Evolutionary conservation across 2,797 vertebrate genomes (phyloP).

Genomic region (Onychomys leucogaster): DNA sequence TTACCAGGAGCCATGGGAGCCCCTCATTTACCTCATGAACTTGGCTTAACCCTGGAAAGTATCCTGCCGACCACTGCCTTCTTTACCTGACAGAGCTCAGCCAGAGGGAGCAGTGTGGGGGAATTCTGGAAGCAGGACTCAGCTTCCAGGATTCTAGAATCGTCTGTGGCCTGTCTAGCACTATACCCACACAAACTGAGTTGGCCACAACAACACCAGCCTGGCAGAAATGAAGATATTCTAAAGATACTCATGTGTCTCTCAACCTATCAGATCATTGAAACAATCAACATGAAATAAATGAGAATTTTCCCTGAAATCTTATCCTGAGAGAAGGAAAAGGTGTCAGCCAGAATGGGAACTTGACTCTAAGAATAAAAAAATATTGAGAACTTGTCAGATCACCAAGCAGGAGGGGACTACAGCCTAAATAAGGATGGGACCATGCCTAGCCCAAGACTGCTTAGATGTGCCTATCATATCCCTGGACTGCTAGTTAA

Average conservation of each 20-base stretch:
- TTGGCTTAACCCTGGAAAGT: neutral
- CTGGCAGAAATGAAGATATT: neutral
- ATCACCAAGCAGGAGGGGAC: neutral
- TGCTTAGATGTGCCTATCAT: neutral
- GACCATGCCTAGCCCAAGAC: neutral
- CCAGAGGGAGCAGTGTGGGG: rapidly evolving
- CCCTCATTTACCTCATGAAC: neutral
- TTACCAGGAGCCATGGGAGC: rapidly evolving
- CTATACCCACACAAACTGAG: rapidly evolving
- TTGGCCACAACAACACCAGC: neutral
- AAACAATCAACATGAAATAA: neutral
- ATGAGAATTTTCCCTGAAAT: neutral
- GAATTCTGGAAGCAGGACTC: rapidly evolving
- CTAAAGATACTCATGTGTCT: neutral
- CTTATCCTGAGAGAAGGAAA: neutral
- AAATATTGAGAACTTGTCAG: neutral
- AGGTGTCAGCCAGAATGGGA: neutral
- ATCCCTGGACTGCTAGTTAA: neutral
- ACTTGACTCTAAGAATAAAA: neutral
- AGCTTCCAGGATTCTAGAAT: rapidly evolving
- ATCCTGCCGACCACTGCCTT: neutral
- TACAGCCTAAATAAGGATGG: neutral
- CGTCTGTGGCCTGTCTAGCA: rapidly evolving
- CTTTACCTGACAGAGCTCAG: no score
- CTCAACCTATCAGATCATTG: neutral